Evolutionary conservation across 2,888 invertebrate species (phyloP), one percentile per base, ranked within the genome.

Genomic region (Mallateleia sp.): DNA sequence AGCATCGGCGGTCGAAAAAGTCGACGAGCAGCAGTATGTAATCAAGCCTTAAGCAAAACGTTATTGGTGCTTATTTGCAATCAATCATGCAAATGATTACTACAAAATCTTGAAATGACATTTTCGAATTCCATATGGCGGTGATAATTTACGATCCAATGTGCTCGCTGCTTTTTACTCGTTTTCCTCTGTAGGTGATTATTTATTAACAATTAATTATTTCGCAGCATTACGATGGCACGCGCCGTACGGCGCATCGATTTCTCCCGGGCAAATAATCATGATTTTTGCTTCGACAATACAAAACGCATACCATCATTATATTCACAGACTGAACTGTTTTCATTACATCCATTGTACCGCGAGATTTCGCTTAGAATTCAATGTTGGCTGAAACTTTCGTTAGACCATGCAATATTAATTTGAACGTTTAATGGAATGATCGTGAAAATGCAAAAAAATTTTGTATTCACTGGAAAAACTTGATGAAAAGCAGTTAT

Each of bases 1-100:
- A 32, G 24, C n/a, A 56, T 50, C 42, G 15, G 50, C 67, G 74
- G 38, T 32, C 20, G 42, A 54, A 81, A 82, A 82, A 54, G 38
- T 34, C 18, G 1, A 50, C 42, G 52, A 60, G 15, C 50, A 60
- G 28, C 54, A 20, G 66, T 52, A 52, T 24, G 47, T 64, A 77
- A 75, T 67, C 42, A 75, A 75, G 69, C 72, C 83, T 86, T 69
- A 71, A 69, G 77, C 81, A 72, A 80, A 80, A 74, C 80, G 66
- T 66, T 80, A 60, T 66, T 74, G 62, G 75, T 50, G 84, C 81
- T 89, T 87, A 89, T 90, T 89, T 87, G 91, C 91, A 93, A 94
- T 94, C 94, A 94, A 94, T 94, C 93, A 94, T 93, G 94, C 93
- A 93, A 94, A 94, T 94, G 90, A 89, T 90, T 89, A 91, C 91